Conservation (phyloP, 2,797 vertebrate genomes). For the Poeciliopsis turneri region DNA sequence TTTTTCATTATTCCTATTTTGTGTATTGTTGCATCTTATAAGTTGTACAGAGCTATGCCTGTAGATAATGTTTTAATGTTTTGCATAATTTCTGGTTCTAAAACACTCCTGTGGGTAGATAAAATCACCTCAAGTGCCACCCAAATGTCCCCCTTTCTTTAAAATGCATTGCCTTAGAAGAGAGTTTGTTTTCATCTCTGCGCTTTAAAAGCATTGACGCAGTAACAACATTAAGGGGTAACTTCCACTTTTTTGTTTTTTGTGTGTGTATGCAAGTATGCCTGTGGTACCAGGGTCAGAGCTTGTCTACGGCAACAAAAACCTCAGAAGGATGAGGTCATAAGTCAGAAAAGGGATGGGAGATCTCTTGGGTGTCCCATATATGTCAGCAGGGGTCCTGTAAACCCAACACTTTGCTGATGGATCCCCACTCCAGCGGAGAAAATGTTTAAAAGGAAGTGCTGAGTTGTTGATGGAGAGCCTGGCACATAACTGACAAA, state of each 20-base stretch:
- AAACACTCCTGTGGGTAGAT: slow-evolving; percentile 42
- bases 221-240: slow-evolving; percentile 52
- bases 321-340: slow-evolving; percentile 64
- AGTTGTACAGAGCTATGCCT: not conserved
- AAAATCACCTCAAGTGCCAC: slow-evolving; percentile 34
- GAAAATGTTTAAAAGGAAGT: slow-evolving; percentile 71
- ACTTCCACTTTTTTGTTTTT: slow-evolving; percentile 59
- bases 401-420: slow-evolving; percentile 69
- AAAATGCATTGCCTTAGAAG: slow-evolving; percentile 41
- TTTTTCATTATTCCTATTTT: not conserved
- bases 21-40: not conserved
- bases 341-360: slow-evolving; percentile 44
- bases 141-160: slow-evolving; percentile 35
- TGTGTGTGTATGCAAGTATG: slow-evolving; percentile 16
- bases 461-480: slow-evolving; percentile 66
- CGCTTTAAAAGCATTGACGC: slow-evolving; percentile 50
- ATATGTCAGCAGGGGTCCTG: slow-evolving; percentile 69
- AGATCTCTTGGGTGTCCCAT: slow-evolving; percentile 65
- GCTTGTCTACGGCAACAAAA: slow-evolving; percentile 56
- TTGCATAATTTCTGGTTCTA: slow-evolving; percentile 35
- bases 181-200: slow-evolving; percentile 43
- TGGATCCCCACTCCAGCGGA: slow-evolving; percentile 57
- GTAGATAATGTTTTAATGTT: slow-evolving; percentile 43
- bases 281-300: slow-evolving; percentile 41
- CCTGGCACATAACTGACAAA: slow-evolving; percentile 50